A percentile compares a stretch with the other conserved stretches of the same genome.
Conservation (phyloP, 30 jellyfish, hydroid and myxozoan species). For the Rhopilema esculentum region DNA sequence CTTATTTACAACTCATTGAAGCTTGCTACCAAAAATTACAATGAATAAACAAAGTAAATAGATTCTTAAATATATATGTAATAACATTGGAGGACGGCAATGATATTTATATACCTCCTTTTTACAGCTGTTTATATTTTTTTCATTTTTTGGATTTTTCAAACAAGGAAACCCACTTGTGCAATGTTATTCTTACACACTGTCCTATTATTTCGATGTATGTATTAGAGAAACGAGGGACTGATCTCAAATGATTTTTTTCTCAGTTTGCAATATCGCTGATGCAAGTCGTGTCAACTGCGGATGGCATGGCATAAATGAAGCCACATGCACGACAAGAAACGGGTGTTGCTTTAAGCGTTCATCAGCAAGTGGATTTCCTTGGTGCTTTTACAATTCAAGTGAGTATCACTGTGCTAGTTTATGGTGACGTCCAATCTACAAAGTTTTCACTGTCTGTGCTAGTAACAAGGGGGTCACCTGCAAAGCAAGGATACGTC, state of each 20-base stretch:
- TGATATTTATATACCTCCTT: too few species aligned
- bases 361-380: neutral
- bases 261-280: slow-evolving; percentile 29
- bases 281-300: slow-evolving; percentile 40
- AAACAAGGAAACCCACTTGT: too few species aligned
- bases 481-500: too few species aligned
- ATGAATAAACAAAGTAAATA: too few species aligned
- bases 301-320: slow-evolving; percentile 59
- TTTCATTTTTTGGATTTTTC: too few species aligned
- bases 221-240: neutral
- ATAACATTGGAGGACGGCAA: too few species aligned
- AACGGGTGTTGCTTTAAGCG: slow-evolving; percentile 47
- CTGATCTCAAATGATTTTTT: neutral
- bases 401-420: neutral
- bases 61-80: too few species aligned
- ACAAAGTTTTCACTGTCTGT: too few species aligned
- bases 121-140: too few species aligned
- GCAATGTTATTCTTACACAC: neutral
- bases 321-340: slow-evolving; percentile 5
- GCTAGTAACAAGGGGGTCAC: too few species aligned
- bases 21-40: too few species aligned
- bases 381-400: slow-evolving; percentile 65
- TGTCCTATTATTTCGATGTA: neutral
- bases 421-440: neutral
- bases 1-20: too few species aligned